A percentile compares a stretch with the other conserved stretches of the same genome.
These are phyloP conservation scores for Ctenosaura bakeri DNA, from an alignment of 2,797 vertebrate species.

Conservation along the genomic window DNA sequence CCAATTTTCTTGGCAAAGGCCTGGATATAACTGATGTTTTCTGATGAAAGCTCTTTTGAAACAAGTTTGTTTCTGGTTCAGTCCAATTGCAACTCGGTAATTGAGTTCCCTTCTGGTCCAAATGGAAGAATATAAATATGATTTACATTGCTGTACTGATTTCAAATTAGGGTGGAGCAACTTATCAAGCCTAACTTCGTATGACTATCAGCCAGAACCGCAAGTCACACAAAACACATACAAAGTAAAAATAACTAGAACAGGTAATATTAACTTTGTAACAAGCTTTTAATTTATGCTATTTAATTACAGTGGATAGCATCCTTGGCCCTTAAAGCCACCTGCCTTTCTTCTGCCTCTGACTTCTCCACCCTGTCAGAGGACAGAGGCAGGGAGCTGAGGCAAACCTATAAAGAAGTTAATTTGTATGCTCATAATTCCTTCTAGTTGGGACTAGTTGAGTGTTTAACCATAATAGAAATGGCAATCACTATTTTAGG, in stretches of 20 bases:
- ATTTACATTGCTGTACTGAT: background rate
- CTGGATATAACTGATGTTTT: background rate
- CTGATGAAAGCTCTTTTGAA: background rate
- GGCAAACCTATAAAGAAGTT: background rate
- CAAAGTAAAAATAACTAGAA: background rate
- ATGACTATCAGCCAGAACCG: background rate
- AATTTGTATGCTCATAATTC: background rate
- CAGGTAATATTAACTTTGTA: constrained; percentile 28
- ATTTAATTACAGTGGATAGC: constrained; percentile 9
- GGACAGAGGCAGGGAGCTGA: background rate
- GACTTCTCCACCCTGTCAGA: background rate
- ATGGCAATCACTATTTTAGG: background rate
- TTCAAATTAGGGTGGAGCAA: background rate
- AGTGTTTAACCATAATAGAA: background rate
- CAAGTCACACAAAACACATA: constrained; percentile 11
- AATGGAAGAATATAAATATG: background rate
- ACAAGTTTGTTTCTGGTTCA: background rate
- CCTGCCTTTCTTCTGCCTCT: background rate
- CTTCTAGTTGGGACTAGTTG: background rate
- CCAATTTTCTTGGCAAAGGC: background rate
- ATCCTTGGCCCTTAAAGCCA: constrained; percentile 4
- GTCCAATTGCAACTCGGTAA: background rate
- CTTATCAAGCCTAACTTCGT: constrained; percentile 1
- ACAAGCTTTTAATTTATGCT: constrained; percentile 25
- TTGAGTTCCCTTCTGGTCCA: background rate